Conservation (phyloP, 1,140 invertebrate species). For the Drosophila tristis region DNA sequence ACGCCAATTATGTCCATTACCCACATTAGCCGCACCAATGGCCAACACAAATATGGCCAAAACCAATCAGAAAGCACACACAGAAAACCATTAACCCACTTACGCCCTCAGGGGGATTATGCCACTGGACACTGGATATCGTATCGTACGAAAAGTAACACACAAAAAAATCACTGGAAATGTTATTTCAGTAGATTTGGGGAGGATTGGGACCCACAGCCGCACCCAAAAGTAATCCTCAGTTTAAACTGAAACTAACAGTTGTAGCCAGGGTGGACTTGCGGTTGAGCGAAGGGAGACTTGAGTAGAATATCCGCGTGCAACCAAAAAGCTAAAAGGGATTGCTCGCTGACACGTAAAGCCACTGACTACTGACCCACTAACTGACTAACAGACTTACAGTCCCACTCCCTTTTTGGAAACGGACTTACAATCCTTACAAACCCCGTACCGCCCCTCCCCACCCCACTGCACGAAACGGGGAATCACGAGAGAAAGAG, state of each 20-base stretch:
- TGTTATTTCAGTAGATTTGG: conserved; percentile 27
- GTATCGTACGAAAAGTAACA: neutral
- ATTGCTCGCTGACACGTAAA: conserved; percentile 36
- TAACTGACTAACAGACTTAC: conserved; percentile 39
- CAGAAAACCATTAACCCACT: conserved; percentile 64
- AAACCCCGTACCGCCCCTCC: too few species aligned
- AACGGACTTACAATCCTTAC: too few species aligned
- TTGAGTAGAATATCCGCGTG: conserved; percentile 3
- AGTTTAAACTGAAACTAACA: conserved; percentile 29
- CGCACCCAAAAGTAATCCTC: conserved; percentile 45
- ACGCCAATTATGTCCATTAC: conserved; percentile 49
- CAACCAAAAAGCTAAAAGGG: conserved; percentile 6
- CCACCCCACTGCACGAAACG: too few species aligned
- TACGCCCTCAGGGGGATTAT: conserved; percentile 23
- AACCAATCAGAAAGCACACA: conserved; percentile 48
- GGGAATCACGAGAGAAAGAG: too few species aligned
- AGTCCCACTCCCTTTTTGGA: neutral
- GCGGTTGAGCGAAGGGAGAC: neutral
- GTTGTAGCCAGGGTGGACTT: neutral
- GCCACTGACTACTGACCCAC: conserved; percentile 13
- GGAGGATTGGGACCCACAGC: conserved; percentile 13
- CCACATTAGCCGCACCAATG: conserved; percentile 35
- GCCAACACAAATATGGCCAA: conserved; percentile 44
- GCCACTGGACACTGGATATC: too few species aligned
- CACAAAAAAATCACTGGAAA: conserved; percentile 26